A percentile compares a stretch with the other conserved stretches of the same genome.
phyloP scores from a whole-genome alignment of 2,888 invertebrate species.

The Athetis lepigone region DNA sequence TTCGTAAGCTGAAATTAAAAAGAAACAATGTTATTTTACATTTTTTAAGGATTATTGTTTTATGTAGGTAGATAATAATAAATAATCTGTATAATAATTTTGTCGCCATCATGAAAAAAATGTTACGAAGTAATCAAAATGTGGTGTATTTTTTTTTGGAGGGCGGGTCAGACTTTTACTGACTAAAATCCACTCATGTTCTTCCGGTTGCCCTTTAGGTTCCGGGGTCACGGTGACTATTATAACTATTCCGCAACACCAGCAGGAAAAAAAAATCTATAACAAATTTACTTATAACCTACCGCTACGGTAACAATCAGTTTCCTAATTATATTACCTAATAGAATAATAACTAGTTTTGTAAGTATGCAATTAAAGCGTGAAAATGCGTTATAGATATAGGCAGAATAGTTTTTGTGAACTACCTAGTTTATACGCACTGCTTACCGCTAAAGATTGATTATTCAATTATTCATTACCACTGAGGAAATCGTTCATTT shows the following conservation, averaged over 20 bases:
- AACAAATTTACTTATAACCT: not conserved
- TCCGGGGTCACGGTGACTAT: too few relatives aligned
- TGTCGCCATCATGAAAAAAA: not conserved
- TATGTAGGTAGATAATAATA: too few relatives aligned
- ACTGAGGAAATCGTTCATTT: constrained; percentile 50
- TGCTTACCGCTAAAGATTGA: constrained; percentile 55
- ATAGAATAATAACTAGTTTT: constrained; percentile 29
- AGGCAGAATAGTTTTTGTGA: constrained; percentile 21
- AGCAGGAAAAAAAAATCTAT: not conserved
- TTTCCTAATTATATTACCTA: constrained; percentile 21
- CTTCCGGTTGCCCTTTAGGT: too few relatives aligned
- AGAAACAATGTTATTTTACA: not conserved
- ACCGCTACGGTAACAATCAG: not conserved
- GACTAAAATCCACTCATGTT: too few relatives aligned
- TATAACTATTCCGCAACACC: too few relatives aligned
- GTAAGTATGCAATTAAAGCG: constrained; percentile 11
- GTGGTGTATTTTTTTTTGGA: too few relatives aligned
- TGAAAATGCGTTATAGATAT: constrained; percentile 41
- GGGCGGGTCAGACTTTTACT: too few relatives aligned
- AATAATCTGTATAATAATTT: not conserved
- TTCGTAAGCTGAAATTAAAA: constrained; percentile 80
- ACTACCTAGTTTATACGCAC: constrained; percentile 68
- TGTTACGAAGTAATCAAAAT: not conserved
- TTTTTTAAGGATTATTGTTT: not conserved
- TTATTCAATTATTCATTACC: constrained; percentile 60